phyloP scores from a whole-genome alignment of 30 jellyfish, hydroid and myxozoan species.

The Hydractinia echinata region DNA sequence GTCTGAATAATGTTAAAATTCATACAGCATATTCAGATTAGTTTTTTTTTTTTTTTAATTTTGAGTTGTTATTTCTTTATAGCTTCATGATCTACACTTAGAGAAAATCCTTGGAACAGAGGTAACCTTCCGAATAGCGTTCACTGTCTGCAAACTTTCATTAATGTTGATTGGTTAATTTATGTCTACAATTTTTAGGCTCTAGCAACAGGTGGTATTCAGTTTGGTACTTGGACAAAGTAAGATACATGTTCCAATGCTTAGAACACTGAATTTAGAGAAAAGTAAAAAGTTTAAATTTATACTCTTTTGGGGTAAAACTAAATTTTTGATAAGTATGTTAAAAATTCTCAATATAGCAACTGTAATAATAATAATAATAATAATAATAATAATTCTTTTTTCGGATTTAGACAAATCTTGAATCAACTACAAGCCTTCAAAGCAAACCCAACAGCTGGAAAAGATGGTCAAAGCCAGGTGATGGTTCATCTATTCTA shows the following conservation, averaged over 20 bases:
- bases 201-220: conserved; percentile 57
- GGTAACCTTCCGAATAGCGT: conserved; percentile 24
- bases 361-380: too few species aligned
- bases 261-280: too few species aligned
- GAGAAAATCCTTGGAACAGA: conserved; percentile 73
- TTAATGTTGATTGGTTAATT: neutral
- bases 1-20: too few species aligned
- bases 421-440: conserved; percentile 52
- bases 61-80: neutral
- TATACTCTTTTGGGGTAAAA: too few species aligned
- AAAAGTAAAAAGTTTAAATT: too few species aligned
- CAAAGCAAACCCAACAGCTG: conserved; percentile 36
- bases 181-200: conserved; percentile 26
- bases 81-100: conserved; percentile 79
- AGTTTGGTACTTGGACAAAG: conserved; percentile 87
- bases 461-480: conserved; percentile 25
- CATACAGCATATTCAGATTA: too few species aligned
- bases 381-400: neutral
- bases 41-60: too few species aligned
- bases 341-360: too few species aligned
- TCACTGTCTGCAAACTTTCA: neutral
- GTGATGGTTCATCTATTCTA: too few species aligned
- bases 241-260: neutral
- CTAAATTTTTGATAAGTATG: too few species aligned
- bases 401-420: conserved; percentile 47